phyloP scores from a whole-genome alignment of 2,113 vertebrate species.

The Pelobates fuscus region DNA sequence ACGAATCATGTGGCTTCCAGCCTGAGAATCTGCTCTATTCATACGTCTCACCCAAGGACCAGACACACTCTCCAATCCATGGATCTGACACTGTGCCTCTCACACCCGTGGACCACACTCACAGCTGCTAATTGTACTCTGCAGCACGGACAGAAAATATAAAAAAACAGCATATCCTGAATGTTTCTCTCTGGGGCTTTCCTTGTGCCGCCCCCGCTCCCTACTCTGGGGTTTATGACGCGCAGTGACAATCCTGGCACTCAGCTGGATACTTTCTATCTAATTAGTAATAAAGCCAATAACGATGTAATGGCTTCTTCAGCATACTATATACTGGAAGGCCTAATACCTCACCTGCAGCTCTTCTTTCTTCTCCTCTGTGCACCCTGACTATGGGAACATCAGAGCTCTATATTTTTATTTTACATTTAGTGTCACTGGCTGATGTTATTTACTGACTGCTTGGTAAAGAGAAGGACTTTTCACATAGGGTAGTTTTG shows the following conservation, averaged over 20 bases:
- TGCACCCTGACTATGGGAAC: too few relatives aligned
- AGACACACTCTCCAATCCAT: not conserved
- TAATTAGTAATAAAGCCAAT: constrained; percentile 4
- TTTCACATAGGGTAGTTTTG: too few relatives aligned
- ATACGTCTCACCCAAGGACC: not conserved
- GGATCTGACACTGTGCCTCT: not conserved
- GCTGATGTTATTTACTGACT: too few relatives aligned
- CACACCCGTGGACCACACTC: not conserved
- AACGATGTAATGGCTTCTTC: not conserved
- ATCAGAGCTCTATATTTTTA: too few relatives aligned
- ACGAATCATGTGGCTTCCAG: not conserved
- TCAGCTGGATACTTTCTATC: constrained; percentile 1
- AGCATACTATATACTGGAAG: not conserved
- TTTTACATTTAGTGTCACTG: too few relatives aligned
- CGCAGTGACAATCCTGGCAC: not conserved
- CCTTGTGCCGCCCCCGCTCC: not conserved
- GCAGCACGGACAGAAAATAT: not conserved
- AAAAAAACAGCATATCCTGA: not conserved
- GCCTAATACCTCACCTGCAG: not conserved
- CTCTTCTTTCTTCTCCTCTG: not conserved
- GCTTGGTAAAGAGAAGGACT: too few relatives aligned
- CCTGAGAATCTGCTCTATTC: not conserved
- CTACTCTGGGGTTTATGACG: not conserved
- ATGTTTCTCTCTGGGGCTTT: not conserved
- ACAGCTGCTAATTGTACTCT: not conserved